phyloP scores from a whole-genome alignment of 2,888 invertebrate genomes.

The Lasioglossum zephyrum region DNA sequence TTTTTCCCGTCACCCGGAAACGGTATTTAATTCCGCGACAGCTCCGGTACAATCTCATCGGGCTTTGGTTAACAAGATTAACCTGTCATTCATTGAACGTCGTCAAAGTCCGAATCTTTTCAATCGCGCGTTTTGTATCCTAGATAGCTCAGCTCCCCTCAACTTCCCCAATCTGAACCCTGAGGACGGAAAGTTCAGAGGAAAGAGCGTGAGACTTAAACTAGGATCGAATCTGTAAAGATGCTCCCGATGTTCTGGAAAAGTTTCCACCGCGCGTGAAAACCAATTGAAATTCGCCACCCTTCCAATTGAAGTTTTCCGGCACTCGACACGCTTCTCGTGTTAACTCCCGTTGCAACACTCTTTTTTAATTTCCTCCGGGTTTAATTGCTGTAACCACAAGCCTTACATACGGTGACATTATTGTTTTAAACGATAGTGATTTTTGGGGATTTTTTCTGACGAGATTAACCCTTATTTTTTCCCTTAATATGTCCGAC shows the following conservation, averaged over 20 bases:
- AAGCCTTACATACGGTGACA: not conserved
- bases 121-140: not conserved
- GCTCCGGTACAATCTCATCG: not conserved
- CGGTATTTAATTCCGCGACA: constrained; percentile 43
- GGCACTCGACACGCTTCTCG: not conserved
- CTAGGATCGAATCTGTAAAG: not conserved
- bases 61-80: constrained; percentile 26
- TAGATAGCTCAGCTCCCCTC: not conserved
- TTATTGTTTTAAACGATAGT: too few relatives aligned
- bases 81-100: not conserved
- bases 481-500: too few relatives aligned
- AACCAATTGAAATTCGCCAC: constrained; percentile 1
- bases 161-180: not conserved
- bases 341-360: not conserved
- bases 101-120: not conserved
- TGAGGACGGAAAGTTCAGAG: not conserved
- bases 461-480: too few relatives aligned
- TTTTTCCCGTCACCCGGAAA: constrained; percentile 41
- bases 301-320: not conserved
- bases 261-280: not conserved
- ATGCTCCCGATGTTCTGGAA: not conserved
- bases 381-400: not conserved
- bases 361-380: not conserved
- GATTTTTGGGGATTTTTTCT: too few relatives aligned
- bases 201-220: not conserved